Evolutionary conservation across 2,888 invertebrate genomes (phyloP), one percentile per base, ranked within the genome.

Genomic region (Torymus tubicola): DNA sequence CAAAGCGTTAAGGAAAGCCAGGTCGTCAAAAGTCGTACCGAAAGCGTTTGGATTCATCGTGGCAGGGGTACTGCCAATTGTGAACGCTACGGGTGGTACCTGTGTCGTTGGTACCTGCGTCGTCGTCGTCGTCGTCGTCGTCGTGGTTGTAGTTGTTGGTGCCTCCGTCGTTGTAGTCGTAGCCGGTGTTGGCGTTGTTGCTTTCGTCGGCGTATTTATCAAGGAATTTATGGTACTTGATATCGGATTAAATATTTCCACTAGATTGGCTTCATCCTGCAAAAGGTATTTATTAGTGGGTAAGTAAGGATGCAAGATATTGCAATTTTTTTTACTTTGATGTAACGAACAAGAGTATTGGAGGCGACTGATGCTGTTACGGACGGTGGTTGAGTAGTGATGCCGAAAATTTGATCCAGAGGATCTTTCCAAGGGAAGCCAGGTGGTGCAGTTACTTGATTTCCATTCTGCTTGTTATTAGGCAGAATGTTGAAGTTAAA

Each of bases 1-100:
- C 92, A 94, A 91, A 84, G 93, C 93, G 86, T 93, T 92, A 24
- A 94, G 88, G 87, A 94, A 94, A 58, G 92, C 92, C 83, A 94
- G 89, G 87, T 94, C 94, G 82, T 94, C 93, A 80, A 87, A 89
- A 8, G 89, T 88, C 0, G 88, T 86, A 11, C 90, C 90, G 80
- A 91, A 91, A 16, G 87, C 82, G 31, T 88, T 87, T 52, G 87
- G 87, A 53, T 85, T 85, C 42, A 73, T 72, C 13, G 78, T 80
- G 58, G 69, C 76, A 11, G 81, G 68, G 31, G 31, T 8, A 63
- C n/a, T 68, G 10, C 42, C 50, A 13, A 13, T 50, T 0, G 57
- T 69, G 5, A 63, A 12, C 67, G 76, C 77, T 71, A 80, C 69
- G 50, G 82, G 67, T 18, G 87, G 81, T 52, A 82, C 77, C 13